Evolutionary conservation across 2,113 vertebrate species (phyloP).

Genomic region (Chrysochloris asiatica): DNA sequence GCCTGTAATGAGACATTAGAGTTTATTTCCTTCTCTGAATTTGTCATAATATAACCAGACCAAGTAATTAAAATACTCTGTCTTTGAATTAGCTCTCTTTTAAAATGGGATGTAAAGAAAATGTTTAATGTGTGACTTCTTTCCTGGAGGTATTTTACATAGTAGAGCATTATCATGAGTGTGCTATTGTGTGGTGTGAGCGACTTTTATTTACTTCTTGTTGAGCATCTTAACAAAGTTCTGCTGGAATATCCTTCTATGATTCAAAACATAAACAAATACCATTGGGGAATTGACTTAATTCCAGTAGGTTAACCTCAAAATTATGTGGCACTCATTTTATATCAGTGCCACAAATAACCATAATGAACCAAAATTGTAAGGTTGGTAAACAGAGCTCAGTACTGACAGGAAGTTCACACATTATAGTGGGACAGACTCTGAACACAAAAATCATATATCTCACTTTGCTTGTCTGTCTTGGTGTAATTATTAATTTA

Average conservation of each 20-base stretch:
- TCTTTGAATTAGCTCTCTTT: background rate
- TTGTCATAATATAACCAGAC: background rate
- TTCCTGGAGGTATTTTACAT: background rate
- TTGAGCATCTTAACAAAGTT: background rate
- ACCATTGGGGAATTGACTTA: background rate
- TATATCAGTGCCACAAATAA: background rate
- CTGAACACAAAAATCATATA: background rate
- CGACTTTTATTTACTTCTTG: constrained; percentile 6
- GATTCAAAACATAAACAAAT: constrained; percentile 14
- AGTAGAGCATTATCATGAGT: background rate
- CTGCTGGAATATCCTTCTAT: background rate
- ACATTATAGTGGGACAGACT: background rate
- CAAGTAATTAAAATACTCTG: background rate
- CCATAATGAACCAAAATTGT: background rate
- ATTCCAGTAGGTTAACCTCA: background rate
- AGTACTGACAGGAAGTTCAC: background rate
- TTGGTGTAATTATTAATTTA: too few species aligned
- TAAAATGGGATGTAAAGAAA: background rate
- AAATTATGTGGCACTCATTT: background rate
- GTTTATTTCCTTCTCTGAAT: background rate
- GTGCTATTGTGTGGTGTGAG: background rate
- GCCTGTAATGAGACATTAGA: background rate
- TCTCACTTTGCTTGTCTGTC: background rate
- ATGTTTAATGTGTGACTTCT: background rate
- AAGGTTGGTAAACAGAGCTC: background rate